Conservation (phyloP, 2,113 vertebrate genomes). For the Paramormyrops kingsleyae region DNA sequence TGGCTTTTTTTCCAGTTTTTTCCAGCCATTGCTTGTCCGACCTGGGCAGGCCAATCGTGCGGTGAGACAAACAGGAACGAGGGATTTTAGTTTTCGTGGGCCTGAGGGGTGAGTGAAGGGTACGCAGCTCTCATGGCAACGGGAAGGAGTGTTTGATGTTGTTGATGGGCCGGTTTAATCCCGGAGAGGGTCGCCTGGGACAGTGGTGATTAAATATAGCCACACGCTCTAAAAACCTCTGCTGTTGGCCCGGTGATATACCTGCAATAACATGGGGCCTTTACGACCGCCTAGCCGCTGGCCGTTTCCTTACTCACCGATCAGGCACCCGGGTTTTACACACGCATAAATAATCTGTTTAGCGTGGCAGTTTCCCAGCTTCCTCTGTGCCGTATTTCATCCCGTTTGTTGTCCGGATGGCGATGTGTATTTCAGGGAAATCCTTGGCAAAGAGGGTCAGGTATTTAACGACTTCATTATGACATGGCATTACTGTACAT, state of each 20-base stretch:
- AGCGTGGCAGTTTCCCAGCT: neutral
- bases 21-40: neutral
- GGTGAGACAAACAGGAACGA: slow-evolving; percentile 22
- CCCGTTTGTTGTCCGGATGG: neutral
- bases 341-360: neutral
- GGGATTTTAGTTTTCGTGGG: slow-evolving; percentile 22
- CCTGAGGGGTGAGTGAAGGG: slow-evolving; percentile 13
- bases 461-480: neutral
- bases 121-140: slow-evolving; percentile 34
- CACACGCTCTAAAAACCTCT: slow-evolving; percentile 29
- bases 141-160: slow-evolving; percentile 45
- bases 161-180: slow-evolving; percentile 40
- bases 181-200: slow-evolving; percentile 45
- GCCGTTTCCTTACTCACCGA: neutral
- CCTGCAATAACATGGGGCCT: neutral
- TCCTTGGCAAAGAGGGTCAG: neutral
- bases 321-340: neutral
- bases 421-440: neutral
- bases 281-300: neutral
- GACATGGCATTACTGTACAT: neutral
- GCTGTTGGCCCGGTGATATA: slow-evolving; percentile 16
- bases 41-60: neutral
- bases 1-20: neutral
- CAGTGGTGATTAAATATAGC: slow-evolving; percentile 50
- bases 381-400: neutral